These are phyloP conservation scores for Megaceryle maxima DNA, from an alignment of 2,113 vertebrate species.

Conservation along the genomic window DNA sequence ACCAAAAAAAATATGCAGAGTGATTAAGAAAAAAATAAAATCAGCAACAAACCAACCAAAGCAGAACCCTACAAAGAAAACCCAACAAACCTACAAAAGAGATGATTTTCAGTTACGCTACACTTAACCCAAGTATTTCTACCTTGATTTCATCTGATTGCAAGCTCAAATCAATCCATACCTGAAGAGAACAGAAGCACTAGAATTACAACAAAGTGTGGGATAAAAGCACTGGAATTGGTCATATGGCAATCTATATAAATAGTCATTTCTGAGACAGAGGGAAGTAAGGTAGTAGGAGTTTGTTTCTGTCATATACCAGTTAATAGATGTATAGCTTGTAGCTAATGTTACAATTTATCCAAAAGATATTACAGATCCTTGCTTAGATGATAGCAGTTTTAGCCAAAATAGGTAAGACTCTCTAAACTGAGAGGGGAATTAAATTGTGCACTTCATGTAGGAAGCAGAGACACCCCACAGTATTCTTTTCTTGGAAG, in stretches of 20 bases:
- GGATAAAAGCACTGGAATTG: not conserved
- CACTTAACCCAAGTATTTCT: not conserved
- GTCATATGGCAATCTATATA: not conserved
- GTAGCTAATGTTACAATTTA: not conserved
- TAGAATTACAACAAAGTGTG: not conserved
- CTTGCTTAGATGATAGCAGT: not conserved
- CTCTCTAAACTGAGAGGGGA: not conserved
- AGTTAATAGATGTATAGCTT: not conserved
- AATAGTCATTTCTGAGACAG: not conserved
- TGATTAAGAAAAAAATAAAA: not conserved
- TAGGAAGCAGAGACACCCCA: not conserved
- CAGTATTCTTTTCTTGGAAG: not conserved
- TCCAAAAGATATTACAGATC: not conserved
- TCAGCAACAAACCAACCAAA: not conserved
- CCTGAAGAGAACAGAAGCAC: not conserved
- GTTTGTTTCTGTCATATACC: not conserved
- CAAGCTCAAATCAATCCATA: not conserved
- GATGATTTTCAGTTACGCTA: not conserved
- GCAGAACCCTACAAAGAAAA: not conserved
- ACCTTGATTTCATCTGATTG: not conserved
- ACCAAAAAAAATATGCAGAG: not conserved
- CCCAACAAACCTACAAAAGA: fast-evolving
- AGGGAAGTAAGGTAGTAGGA: not conserved
- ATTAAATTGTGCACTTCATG: not conserved
- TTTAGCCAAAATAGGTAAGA: not conserved